Evolutionary conservation across 2,797 vertebrate genomes (phyloP).

Genomic region (Platalea minor): DNA sequence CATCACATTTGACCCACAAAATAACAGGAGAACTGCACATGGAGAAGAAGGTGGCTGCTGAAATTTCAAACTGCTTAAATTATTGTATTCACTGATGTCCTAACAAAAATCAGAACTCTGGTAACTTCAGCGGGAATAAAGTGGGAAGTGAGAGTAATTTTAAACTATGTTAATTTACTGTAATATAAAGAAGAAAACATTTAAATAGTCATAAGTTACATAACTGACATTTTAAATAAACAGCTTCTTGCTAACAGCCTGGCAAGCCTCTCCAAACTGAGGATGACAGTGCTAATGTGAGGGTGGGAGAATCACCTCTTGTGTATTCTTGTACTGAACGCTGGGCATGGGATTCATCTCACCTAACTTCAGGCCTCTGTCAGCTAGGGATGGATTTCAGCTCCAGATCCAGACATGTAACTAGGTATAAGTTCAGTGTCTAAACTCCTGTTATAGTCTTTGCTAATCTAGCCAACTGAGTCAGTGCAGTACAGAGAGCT

Average conservation of each 20-base stretch:
- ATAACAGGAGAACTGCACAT: background rate
- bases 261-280: background rate
- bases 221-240: slow-evolving; percentile 50
- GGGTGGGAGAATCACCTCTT: background rate
- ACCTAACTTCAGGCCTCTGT: background rate
- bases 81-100: background rate
- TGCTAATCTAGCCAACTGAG: background rate
- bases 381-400: background rate
- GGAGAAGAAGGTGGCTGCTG: background rate
- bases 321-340: background rate
- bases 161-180: background rate
- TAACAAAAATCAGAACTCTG: background rate
- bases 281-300: background rate
- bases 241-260: background rate
- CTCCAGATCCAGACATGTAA: background rate
- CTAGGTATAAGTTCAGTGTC: background rate
- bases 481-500: background rate
- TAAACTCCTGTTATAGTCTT: background rate
- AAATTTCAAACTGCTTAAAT: background rate
- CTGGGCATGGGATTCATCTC: background rate
- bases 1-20: background rate
- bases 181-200: background rate
- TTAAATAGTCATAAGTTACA: background rate
- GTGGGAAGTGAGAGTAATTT: background rate
- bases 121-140: background rate